Evolutionary conservation across 2,888 invertebrate genomes (phyloP).

Genomic region (Yponomeuta sedellus): DNA sequence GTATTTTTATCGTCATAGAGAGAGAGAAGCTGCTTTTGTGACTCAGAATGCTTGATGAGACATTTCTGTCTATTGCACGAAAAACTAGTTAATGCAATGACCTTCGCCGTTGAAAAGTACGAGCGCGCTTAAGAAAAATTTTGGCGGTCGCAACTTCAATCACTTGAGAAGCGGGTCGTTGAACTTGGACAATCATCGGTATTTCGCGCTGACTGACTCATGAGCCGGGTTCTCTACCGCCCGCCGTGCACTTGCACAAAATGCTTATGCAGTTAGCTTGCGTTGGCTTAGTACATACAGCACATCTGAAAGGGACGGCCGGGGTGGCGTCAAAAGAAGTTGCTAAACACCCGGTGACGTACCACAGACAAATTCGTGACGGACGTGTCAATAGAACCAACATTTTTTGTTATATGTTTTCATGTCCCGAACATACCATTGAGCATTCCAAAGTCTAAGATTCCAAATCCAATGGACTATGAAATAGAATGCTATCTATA

Average conservation of each 20-base stretch:
- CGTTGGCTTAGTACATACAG: conserved; percentile 22
- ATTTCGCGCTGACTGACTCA: conserved; percentile 22
- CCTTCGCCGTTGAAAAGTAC: conserved; percentile 28
- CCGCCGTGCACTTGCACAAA: conserved; percentile 21
- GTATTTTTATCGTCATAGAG: conserved; percentile 14
- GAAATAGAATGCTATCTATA: not conserved
- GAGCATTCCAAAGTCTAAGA: conserved; percentile 1
- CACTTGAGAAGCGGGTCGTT: conserved; percentile 51
- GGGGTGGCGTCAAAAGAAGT: conserved; percentile 34
- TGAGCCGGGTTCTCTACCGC: conserved; percentile 8
- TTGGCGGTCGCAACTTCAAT: conserved; percentile 41
- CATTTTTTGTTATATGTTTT: conserved; percentile 6
- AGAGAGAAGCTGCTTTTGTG: not conserved
- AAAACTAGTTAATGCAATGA: not conserved
- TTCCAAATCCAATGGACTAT: not conserved
- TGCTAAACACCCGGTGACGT: conserved; percentile 38
- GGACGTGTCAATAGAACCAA: conserved; percentile 29
- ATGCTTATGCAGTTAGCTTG: conserved; percentile 17
- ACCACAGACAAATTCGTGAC: conserved; percentile 33
- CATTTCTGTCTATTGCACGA: not conserved
- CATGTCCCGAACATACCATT: not conserved
- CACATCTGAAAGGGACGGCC: conserved; percentile 22
- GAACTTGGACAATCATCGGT: conserved; percentile 47
- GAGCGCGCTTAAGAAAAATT: conserved; percentile 36
- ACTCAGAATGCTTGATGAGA: not conserved